Evolutionary conservation across 1,140 invertebrate species (phyloP).

Genomic region (Pissodes strobi): DNA sequence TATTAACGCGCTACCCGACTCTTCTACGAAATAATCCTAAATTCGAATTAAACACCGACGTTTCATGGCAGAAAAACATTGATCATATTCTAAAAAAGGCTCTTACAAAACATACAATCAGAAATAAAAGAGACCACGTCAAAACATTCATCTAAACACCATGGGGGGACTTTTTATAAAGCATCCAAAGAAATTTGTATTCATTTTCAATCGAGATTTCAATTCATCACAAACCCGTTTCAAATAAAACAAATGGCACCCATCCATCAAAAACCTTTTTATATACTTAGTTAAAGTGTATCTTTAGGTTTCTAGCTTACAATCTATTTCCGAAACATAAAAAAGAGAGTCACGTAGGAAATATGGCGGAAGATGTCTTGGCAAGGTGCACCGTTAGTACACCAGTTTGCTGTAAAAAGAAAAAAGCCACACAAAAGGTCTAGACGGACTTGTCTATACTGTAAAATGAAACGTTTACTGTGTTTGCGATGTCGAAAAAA

Average conservation of each 20-base stretch:
- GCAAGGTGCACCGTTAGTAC: slow-evolving; percentile 26
- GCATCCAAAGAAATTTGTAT: neutral
- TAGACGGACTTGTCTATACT: slow-evolving; percentile 16
- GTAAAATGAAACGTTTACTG: slow-evolving; percentile 11
- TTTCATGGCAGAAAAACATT: neutral
- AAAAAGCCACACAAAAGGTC: slow-evolving; percentile 25
- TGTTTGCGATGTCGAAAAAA: slow-evolving; percentile 16
- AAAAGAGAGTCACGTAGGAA: slow-evolving; percentile 23
- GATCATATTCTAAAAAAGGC: neutral
- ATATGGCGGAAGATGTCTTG: slow-evolving; percentile 23
- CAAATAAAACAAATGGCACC: neutral
- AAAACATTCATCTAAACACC: neutral
- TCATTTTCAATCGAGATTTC: neutral
- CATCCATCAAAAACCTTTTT: too few species aligned
- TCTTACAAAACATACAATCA: neutral
- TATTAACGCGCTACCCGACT: too few species aligned
- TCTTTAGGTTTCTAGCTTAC: slow-evolving; percentile 17
- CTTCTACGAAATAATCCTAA: too few species aligned
- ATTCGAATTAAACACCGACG: too few species aligned
- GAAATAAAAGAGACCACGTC: slow-evolving; percentile 1
- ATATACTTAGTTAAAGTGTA: slow-evolving; percentile 11
- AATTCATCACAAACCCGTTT: neutral
- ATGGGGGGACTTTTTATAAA: neutral
- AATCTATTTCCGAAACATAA: slow-evolving; percentile 20
- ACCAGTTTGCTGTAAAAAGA: slow-evolving; percentile 20